Conservation (phyloP, 2,113 vertebrate genomes). For the Istiophorus platypterus region DNA sequence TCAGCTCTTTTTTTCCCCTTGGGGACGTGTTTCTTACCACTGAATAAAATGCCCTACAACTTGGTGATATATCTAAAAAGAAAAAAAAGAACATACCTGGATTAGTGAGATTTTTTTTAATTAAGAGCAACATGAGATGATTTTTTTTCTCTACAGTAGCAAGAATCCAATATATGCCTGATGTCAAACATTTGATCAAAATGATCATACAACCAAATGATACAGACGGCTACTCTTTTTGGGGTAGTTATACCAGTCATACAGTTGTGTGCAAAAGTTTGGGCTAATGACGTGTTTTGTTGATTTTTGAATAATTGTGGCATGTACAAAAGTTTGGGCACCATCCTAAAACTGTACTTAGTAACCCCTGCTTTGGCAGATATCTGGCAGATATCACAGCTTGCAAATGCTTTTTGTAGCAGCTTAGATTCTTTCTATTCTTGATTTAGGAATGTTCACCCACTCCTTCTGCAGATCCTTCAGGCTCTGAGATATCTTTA, state of each 20-base stretch:
- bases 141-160: no score
- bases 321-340: background rate
- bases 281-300: background rate
- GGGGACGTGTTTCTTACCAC: background rate
- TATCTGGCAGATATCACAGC: constrained; percentile 3
- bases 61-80: background rate
- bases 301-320: background rate
- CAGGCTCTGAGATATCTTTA: background rate
- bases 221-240: background rate
- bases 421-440: background rate
- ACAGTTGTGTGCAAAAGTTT: background rate
- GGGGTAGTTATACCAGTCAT: background rate
- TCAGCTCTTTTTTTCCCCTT: no score
- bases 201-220: background rate
- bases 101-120: background rate
- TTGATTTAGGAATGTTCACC: background rate
- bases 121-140: background rate
- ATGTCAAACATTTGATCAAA: background rate
- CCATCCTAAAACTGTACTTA: background rate
- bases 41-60: background rate
- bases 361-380: background rate
- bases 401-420: no score
- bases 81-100: background rate
- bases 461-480: background rate
- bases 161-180: background rate